These are phyloP conservation scores for Siniperca scherzeri DNA, from an alignment of 2,797 vertebrate genomes.

Conservation along the genomic window DNA sequence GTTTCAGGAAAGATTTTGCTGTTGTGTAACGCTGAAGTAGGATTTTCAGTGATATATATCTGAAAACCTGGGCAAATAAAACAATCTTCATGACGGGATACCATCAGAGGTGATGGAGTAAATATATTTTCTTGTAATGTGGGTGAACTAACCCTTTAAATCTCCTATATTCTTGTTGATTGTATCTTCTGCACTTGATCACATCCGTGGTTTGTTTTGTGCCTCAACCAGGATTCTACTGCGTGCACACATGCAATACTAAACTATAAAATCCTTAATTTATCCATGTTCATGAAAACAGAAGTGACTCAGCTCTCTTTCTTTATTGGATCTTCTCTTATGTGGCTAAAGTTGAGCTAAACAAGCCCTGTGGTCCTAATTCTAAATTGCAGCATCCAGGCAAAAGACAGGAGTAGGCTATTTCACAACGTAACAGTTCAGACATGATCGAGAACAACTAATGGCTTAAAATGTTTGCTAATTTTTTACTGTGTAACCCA, in stretches of 20 bases:
- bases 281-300: slow-evolving; percentile 27
- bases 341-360: slow-evolving; percentile 38
- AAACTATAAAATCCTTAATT: slow-evolving; percentile 41
- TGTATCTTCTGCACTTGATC: neutral
- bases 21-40: neutral
- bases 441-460: slow-evolving; percentile 22
- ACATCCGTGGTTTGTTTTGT: neutral
- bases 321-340: slow-evolving; percentile 17
- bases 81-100: neutral
- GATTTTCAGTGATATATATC: too few relatives aligned
- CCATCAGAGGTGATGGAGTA: neutral
- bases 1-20: neutral
- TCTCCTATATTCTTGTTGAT: neutral
- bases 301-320: slow-evolving; percentile 31
- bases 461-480: slow-evolving; percentile 30
- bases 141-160: neutral
- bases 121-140: neutral
- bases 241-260: neutral
- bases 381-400: slow-evolving; percentile 33
- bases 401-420: neutral
- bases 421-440: slow-evolving; percentile 35
- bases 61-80: neutral
- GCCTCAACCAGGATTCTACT: neutral
- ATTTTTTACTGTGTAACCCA: neutral
- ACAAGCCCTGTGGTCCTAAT: slow-evolving; percentile 43